These are phyloP conservation scores for Thalpophila matura DNA, from an alignment of 2,888 invertebrate species.

Conservation along the genomic window DNA sequence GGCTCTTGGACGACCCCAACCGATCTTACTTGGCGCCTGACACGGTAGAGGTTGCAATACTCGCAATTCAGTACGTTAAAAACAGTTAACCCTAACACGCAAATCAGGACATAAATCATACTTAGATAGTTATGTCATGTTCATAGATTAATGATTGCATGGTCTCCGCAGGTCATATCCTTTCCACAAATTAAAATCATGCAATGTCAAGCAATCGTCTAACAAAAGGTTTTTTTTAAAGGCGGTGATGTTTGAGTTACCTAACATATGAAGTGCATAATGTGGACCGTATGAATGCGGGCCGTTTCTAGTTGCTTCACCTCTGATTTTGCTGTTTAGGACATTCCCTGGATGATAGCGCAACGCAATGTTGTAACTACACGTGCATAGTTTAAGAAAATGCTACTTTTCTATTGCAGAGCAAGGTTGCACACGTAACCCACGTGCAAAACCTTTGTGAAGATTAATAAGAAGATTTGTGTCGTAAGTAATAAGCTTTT, in stretches of 20 bases:
- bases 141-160: no score
- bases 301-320: constrained; percentile 68
- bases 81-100: no score
- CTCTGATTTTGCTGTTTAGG: constrained; percentile 61
- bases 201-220: neutral
- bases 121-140: no score
- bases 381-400: constrained; percentile 65
- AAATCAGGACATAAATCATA: no score
- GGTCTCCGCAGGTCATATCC: no score
- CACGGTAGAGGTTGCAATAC: no score
- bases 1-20: no score
- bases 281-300: constrained; percentile 67
- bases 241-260: neutral
- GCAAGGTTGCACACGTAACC: constrained; percentile 51
- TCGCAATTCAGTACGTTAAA: no score
- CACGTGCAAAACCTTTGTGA: constrained; percentile 19
- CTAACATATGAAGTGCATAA: constrained; percentile 49
- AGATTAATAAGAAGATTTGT: constrained; percentile 26
- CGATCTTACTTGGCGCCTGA: no score
- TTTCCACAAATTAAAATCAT: constrained; percentile 5
- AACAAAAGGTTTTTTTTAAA: constrained; percentile 11
- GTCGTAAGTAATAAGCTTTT: constrained; percentile 25
- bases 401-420: constrained; percentile 54
- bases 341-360: constrained; percentile 63
- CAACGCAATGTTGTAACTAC: constrained; percentile 59